Evolutionary conservation across 2,888 invertebrate genomes (phyloP).

Genomic region (Callimorpha dominula): DNA sequence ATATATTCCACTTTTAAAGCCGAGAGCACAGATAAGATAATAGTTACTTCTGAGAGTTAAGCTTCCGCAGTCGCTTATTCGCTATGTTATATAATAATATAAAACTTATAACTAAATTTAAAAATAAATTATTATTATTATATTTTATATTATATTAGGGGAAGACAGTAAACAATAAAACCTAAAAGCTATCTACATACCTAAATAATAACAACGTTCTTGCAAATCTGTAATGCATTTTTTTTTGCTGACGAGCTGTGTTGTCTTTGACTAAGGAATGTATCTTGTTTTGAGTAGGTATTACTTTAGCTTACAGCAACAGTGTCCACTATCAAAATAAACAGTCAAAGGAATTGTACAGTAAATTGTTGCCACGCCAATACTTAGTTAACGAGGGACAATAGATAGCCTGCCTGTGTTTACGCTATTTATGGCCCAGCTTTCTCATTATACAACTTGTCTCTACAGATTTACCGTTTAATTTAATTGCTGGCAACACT

Average conservation of each 20-base stretch:
- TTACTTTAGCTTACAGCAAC: slow-evolving; percentile 4
- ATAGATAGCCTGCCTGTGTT: slow-evolving; percentile 51
- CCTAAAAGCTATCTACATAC: background rate
- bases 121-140: no score
- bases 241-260: slow-evolving; percentile 1
- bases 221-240: background rate
- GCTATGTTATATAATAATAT: no score
- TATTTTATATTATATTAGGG: no score
- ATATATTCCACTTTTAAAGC: no score
- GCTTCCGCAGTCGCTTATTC: no score
- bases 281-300: background rate
- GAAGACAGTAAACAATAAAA: no score
- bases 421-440: slow-evolving; percentile 57
- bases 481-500: background rate
- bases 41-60: no score
- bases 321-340: slow-evolving; percentile 15
- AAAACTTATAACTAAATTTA: no score
- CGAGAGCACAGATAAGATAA: no score
- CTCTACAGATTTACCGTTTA: slow-evolving; percentile 49
- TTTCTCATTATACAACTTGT: slow-evolving; percentile 59
- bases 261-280: slow-evolving; percentile 9
- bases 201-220: background rate
- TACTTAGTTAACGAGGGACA: slow-evolving; percentile 55
- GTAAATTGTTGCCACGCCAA: slow-evolving; percentile 47
- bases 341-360: slow-evolving; percentile 28